phyloP scores from a whole-genome alignment of 1,140 invertebrate species.

The Lepidotrigona ventralis region DNA sequence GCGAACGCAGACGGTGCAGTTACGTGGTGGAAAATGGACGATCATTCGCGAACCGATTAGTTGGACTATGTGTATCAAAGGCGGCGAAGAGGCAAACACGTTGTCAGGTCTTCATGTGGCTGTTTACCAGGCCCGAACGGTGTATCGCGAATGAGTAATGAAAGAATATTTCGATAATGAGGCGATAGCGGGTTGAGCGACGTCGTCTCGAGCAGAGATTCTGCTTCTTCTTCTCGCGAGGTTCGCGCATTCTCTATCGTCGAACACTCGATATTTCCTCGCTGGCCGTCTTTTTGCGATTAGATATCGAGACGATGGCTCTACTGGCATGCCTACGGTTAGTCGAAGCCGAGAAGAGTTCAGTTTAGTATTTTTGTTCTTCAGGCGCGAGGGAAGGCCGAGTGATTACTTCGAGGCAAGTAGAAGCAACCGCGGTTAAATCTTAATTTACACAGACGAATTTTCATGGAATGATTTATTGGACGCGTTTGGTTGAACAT shows the following conservation, averaged over 20 bases:
- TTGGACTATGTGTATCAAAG: conserved; percentile 5
- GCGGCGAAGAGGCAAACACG: conserved; percentile 5
- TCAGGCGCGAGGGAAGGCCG: no score
- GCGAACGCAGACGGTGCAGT: background rate
- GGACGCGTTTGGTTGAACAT: no score
- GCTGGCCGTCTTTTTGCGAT: background rate
- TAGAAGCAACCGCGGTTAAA: no score
- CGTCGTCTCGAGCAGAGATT: background rate
- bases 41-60: conserved; percentile 13
- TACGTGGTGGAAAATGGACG: background rate
- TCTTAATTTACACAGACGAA: no score
- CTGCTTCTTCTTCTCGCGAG: background rate
- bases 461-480: no score
- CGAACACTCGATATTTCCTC: background rate
- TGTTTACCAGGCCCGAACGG: conserved; percentile 84
- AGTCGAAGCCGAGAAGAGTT: no score
- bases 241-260: background rate
- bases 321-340: background rate
- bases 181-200: conserved; percentile 26
- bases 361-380: background rate
- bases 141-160: conserved; percentile 76
- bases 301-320: background rate
- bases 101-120: conserved; percentile 58
- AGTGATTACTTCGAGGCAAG: no score
- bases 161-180: conserved; percentile 59